Evolutionary conservation across 2,113 vertebrate species (phyloP), one percentile per base, ranked within the genome.

Genomic region (Laticauda colubrina): DNA sequence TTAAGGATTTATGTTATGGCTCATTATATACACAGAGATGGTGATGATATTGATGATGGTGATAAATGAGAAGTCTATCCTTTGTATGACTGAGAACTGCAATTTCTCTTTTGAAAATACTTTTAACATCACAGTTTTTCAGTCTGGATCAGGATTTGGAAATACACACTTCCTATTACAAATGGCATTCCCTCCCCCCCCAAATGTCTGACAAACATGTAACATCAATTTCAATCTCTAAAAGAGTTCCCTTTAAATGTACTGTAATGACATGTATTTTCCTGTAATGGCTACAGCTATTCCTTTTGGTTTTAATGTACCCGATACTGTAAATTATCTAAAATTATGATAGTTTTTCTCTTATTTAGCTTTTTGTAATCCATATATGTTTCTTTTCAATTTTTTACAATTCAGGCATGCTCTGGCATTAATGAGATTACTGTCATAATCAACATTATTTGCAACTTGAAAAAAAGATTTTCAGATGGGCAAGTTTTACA

Each of bases 381-480:
- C 10, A 51, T 21, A 20, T 51, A 21, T 26, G 24, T n/a, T 91
- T 85, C 7, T 59, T 91, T 59, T 48, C 24, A 57, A n/a, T 48
- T 45, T 81, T 48, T 18, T 5, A 6, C 11, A 57, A 69, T 53
- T n/a, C 11, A 6, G 34, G 15, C 53, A 48, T 91, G 45, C 56
- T 91, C 45, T 34, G 26, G 56, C 4, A 92, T 92, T 92, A 69
- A 92, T 69, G 45, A 69, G 48, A 69, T 53, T 87, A 64, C 87
- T 87, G 61, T 64, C 45, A 88, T 9, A 87, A 87, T 53, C 88
- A 69, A n/a, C 2, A 5, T 64, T 64, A 48, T 43, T 54, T 64
- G 34, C 29, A 8, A 69, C 29, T 39, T n/a, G 29, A 23, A 88
- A 64, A 86, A n/a, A 15, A 45, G 8, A 34, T 88, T 39, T 48